Base-by-base conservation (phyloP, 2,888 invertebrate species). In the Pammene fasciana region DNA sequence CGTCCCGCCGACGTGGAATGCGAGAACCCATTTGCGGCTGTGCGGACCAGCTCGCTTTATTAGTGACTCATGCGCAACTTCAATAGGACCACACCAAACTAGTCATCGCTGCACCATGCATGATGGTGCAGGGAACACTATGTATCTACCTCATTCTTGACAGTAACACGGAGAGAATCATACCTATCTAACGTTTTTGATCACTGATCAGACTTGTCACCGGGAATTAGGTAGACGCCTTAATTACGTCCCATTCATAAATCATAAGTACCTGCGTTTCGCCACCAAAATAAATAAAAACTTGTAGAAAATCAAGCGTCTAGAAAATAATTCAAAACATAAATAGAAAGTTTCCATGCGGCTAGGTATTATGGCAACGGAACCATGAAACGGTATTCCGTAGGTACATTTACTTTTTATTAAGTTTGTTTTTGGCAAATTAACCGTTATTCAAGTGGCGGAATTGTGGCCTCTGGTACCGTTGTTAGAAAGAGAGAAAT, bases 11-110 rank as follows among this genome's bases (percentile, higher is more conserved):
- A 83, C 77, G 79, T 80, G 91, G 92, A 90, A 91, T 92, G 91
- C 87, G 86, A 89, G 89, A 70, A 83, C 91, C 89, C 86, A 90
- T 88, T 91, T 90, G 87, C 82, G 85, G 83, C 79, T 81, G 82
- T 80, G 79, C 77, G 79, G 78, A 82, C 83, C 79, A 80, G 79
- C 79, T 79, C 79, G 77, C 78, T 83, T 81, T 82, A 83, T 82
- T 78, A 82, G 79, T 88, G 88, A 90, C 86, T 89, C 90, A 89
- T 85, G 83, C 84, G 75, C 79, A 81, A 82, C 79, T 82, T 82
- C 77, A 81, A 82, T 78, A 77, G 75, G 76, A 76, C 75, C 75
- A 41, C 34, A 36, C 60, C 75, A 46, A 50, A 56, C 60, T 70
- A 54, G 52, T 52, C 26, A 55, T 57, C 46, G 50, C 62, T 62